Conservation (phyloP, 1,140 invertebrate species). For the Globodera ellingtonae region DNA sequence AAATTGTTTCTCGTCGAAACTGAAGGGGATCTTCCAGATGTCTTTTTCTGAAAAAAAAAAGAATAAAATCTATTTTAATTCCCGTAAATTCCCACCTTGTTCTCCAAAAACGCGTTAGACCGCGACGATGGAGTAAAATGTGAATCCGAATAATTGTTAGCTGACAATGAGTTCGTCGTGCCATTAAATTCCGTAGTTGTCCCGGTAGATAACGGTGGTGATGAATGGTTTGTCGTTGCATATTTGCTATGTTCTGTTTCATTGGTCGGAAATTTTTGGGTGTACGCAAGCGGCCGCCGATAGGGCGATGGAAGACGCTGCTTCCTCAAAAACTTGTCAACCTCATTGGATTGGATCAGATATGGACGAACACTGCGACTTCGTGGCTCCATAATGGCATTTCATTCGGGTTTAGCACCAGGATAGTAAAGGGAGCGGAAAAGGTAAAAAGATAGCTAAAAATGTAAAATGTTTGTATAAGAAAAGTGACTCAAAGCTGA, state of each 20-base stretch:
- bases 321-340: conserved; percentile 11
- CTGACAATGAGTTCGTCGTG: not conserved
- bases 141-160: not conserved
- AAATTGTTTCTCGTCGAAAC: not conserved
- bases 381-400: not conserved
- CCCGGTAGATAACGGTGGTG: not conserved
- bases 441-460: not conserved
- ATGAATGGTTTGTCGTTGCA: not conserved
- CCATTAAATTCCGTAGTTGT: not conserved
- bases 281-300: not conserved
- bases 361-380: conserved; percentile 1
- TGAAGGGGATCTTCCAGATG: not conserved
- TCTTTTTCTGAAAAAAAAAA: not conserved
- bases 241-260: not conserved
- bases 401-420: not conserved
- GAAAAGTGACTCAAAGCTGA: not conserved
- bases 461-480: not conserved
- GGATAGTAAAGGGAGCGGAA: no score
- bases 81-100: not conserved
- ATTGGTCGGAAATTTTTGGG: not conserved
- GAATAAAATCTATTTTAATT: not conserved
- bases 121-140: not conserved
- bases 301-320: conserved; percentile 7
- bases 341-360: conserved; percentile 4
- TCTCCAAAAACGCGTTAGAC: not conserved